Conservation (phyloP, 2,113 vertebrate species). For the Lepus europaeus region DNA sequence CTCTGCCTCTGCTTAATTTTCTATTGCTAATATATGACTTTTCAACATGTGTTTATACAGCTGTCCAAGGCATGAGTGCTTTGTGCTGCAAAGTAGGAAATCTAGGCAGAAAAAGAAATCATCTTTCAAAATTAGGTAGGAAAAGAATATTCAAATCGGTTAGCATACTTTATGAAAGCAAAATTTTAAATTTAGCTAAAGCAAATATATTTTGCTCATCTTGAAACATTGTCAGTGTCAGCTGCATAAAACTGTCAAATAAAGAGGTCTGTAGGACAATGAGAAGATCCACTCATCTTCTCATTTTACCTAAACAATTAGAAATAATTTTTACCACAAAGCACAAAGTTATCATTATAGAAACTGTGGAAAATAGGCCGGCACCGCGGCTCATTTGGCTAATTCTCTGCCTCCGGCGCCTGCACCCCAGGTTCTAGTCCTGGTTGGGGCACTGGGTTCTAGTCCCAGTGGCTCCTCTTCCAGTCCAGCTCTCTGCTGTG, state of each 20-base stretch:
- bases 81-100: conserved; percentile 31
- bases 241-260: conserved; percentile 4
- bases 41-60: conserved; percentile 68
- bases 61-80: conserved; percentile 24
- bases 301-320: conserved; percentile 59
- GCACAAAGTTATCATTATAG: background rate
- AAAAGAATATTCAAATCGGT: conserved; percentile 22
- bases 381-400: too few species aligned
- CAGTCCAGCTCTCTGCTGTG: too few species aligned
- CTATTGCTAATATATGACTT: conserved; percentile 48
- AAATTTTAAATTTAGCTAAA: conserved; percentile 17
- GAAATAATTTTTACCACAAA: conserved; percentile 59
- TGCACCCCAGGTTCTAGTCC: too few species aligned
- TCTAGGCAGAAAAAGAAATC: background rate
- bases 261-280: background rate
- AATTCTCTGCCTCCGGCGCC: too few species aligned
- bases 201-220: background rate
- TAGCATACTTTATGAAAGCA: conserved; percentile 42
- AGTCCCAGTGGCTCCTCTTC: too few species aligned
- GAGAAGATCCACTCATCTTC: conserved; percentile 37
- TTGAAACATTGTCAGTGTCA: conserved; percentile 18
- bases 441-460: too few species aligned
- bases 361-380: background rate
- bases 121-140: conserved; percentile 12
- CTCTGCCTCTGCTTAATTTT: conserved; percentile 50